Percentiles rank a stretch among this genome's conserved stretches.
These are phyloP conservation scores for Leptopterna dolabrata DNA, from an alignment of 2,888 invertebrate species.

Conservation along the genomic window DNA sequence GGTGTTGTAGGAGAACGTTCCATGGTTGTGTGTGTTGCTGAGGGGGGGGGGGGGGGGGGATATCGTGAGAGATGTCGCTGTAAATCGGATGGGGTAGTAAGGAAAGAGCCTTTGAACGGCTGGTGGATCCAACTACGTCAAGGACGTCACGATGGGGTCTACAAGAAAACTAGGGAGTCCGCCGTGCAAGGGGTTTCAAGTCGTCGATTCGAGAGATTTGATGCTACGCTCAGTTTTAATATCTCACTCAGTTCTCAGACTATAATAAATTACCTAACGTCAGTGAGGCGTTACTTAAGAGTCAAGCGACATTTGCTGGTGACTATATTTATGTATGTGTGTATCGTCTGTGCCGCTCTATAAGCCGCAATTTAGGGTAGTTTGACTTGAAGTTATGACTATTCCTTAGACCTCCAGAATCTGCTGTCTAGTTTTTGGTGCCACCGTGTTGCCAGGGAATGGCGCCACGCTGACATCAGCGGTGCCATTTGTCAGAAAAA, in stretches of 20 bases:
- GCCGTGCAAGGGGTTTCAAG: background rate
- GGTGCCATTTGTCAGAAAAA: too few relatives aligned
- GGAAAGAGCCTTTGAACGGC: background rate
- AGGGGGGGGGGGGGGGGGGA: background rate
- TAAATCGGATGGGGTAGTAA: background rate
- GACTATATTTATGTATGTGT: too few relatives aligned
- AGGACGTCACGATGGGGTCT: background rate
- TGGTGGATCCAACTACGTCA: slow-evolving; percentile 7
- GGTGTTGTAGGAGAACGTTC: background rate
- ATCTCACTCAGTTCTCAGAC: background rate
- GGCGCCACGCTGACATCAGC: too few relatives aligned
- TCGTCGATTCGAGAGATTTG: background rate
- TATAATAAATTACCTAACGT: background rate
- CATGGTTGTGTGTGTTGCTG: background rate
- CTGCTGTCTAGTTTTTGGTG: too few relatives aligned
- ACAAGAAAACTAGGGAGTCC: background rate
- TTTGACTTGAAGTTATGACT: too few relatives aligned
- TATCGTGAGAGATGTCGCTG: background rate
- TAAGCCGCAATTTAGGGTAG: too few relatives aligned
- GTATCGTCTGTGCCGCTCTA: too few relatives aligned
- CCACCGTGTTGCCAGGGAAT: too few relatives aligned
- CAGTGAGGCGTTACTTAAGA: too few relatives aligned
- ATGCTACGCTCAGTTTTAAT: background rate
- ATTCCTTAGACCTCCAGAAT: too few relatives aligned
- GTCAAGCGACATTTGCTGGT: too few relatives aligned